phyloP scores from a whole-genome alignment of 2,113 vertebrate genomes.

The Panthera uncia region DNA sequence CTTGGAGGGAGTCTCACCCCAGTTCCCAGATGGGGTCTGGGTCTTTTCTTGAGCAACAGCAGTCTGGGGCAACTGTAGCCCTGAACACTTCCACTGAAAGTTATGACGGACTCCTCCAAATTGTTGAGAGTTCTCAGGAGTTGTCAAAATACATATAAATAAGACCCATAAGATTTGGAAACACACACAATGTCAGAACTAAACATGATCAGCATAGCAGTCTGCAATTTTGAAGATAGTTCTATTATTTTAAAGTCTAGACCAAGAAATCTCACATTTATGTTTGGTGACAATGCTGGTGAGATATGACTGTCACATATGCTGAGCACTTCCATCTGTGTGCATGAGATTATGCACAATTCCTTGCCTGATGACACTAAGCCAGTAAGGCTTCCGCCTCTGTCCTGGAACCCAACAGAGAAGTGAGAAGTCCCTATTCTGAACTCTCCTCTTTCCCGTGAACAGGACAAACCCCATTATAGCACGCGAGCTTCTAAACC shows the following conservation, averaged over 20 bases:
- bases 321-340: neutral
- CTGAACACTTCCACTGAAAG: neutral
- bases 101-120: neutral
- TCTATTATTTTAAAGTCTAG: conserved; percentile 5
- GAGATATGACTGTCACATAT: neutral
- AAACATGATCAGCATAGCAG: conserved; percentile 33
- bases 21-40: neutral
- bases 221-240: neutral
- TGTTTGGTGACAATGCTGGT: neutral
- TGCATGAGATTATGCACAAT: neutral
- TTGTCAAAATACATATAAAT: conserved; percentile 70
- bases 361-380: neutral
- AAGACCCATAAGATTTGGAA: conserved; percentile 52
- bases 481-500: neutral
- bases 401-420: neutral
- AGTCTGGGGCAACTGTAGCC: neutral
- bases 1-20: neutral
- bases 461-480: neutral
- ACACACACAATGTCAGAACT: conserved; percentile 12
- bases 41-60: neutral
- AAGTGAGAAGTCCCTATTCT: neutral
- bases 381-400: neutral
- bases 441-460: neutral
- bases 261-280: neutral
- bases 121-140: conserved; percentile 34